A percentile compares a stretch with the other conserved stretches of the same genome.
Evolutionary conservation across 2,797 vertebrate genomes (phyloP).

Genomic region (Argyrosomus regius): DNA sequence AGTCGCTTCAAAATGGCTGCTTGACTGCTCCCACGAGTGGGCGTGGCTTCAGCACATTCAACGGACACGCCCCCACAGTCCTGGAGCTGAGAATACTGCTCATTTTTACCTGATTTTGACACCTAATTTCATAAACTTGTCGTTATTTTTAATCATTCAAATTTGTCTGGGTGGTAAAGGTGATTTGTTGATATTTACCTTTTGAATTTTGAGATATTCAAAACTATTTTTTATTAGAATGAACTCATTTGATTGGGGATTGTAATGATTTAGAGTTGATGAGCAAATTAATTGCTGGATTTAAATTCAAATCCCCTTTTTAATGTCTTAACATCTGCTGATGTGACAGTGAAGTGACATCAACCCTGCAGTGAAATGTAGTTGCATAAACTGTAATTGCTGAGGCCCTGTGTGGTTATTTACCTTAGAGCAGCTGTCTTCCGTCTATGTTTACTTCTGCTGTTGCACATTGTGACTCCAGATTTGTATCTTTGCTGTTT

Average conservation of each 20-base stretch:
- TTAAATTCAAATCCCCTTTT: not conserved
- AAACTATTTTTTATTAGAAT: not conserved
- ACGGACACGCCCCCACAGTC: too few species aligned
- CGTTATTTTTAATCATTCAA: too few species aligned
- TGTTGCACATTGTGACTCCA: conserved; percentile 49
- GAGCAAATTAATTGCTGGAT: not conserved
- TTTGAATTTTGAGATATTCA: not conserved
- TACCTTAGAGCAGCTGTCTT: conserved; percentile 50
- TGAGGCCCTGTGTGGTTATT: conserved; percentile 40
- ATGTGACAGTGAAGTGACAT: conserved; percentile 34
- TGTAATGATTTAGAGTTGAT: not conserved
- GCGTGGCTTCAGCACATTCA: too few species aligned
- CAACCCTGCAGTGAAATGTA: conserved; percentile 11
- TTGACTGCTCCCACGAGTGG: too few species aligned
- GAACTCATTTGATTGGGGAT: not conserved
- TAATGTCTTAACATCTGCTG: conserved; percentile 23
- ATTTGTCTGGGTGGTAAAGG: too few species aligned
- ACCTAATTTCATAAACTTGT: too few species aligned
- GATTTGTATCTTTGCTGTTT: conserved; percentile 60
- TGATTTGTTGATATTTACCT: not conserved
- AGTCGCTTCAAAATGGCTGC: too few species aligned
- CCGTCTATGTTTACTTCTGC: conserved; percentile 51
- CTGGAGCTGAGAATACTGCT: too few species aligned
- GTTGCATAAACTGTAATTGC: conserved; percentile 25
- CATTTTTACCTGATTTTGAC: too few species aligned